phyloP scores from a whole-genome alignment of 2,113 vertebrate species.

The Epinephelus fuscoguttatus region DNA sequence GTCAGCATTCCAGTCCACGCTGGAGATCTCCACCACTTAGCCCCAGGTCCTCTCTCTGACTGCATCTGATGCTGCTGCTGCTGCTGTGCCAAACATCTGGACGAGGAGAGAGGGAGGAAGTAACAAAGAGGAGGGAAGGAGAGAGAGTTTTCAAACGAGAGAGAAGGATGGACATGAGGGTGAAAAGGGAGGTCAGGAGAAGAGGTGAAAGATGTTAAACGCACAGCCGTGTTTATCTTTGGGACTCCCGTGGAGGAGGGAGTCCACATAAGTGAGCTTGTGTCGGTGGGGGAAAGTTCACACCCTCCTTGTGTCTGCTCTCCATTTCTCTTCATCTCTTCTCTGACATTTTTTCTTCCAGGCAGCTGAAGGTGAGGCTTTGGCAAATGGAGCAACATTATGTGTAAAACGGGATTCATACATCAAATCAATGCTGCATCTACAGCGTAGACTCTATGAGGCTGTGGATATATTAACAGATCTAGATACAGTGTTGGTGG shows the following conservation, averaged over 20 bases:
- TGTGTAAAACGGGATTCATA: conserved; percentile 8
- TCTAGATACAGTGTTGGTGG: no score
- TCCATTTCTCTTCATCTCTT: conserved; percentile 55
- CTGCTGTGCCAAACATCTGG: conserved; percentile 74
- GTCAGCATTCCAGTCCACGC: conserved; percentile 81
- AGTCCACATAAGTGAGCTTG: conserved; percentile 46
- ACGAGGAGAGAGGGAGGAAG: conserved; percentile 37
- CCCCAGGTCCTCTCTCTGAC: conserved; percentile 52
- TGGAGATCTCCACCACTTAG: conserved; percentile 68
- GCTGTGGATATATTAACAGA: no score
- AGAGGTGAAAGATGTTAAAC: conserved; percentile 70
- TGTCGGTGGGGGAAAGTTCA: conserved; percentile 69
- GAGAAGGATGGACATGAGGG: conserved; percentile 19
- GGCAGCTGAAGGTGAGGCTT: conserved; percentile 51
- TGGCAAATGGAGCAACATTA: conserved; percentile 34
- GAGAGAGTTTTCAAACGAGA: conserved; percentile 24
- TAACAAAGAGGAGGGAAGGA: conserved; percentile 37
- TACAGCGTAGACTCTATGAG: no score
- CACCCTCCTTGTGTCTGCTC: conserved; percentile 25
- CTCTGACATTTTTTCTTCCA: conserved; percentile 43
- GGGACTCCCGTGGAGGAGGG: conserved; percentile 65
- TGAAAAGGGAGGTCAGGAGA: conserved; percentile 55
- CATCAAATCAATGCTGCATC: no score
- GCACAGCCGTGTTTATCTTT: conserved; percentile 69
- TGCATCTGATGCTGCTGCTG: conserved; percentile 15